Percentiles rank a stretch among this genome's conserved stretches.
These are phyloP conservation scores for Sesia bembeciformis DNA, from an alignment of 2,888 invertebrate species.

Conservation along the genomic window DNA sequence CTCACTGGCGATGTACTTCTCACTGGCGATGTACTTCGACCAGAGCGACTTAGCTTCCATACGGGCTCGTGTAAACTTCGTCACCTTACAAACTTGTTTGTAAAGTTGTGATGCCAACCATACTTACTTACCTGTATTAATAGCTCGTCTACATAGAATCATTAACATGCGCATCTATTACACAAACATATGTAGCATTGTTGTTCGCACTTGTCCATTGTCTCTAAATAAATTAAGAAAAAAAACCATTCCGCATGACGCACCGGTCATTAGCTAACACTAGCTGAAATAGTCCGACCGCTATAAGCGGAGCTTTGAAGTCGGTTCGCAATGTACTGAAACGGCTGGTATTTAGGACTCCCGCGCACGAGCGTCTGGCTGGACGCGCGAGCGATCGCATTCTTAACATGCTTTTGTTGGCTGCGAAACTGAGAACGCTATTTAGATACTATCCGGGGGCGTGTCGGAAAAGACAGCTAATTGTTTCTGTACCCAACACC, in stretches of 20 bases:
- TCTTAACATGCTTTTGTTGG: neutral
- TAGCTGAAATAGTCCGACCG: neutral
- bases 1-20: too few species aligned
- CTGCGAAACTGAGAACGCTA: neutral
- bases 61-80: too few species aligned
- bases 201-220: slow-evolving; percentile 21
- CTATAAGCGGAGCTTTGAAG: neutral
- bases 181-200: slow-evolving; percentile 16
- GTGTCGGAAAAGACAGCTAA: too few species aligned
- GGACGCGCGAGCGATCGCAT: neutral
- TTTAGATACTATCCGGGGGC: too few species aligned
- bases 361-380: neutral
- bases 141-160: too few species aligned
- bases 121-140: too few species aligned
- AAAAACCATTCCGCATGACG: slow-evolving; percentile 29
- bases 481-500: too few species aligned
- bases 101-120: too few species aligned
- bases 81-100: too few species aligned
- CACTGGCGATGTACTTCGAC: too few species aligned
- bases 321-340: neutral
- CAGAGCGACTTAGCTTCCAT: too few species aligned
- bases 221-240: slow-evolving; percentile 40
- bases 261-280: slow-evolving; percentile 44
- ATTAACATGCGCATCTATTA: slow-evolving; percentile 10
- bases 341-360: neutral